These are phyloP conservation scores for Agrochola circellaris DNA, from an alignment of 2,888 invertebrate species.

Conservation along the genomic window DNA sequence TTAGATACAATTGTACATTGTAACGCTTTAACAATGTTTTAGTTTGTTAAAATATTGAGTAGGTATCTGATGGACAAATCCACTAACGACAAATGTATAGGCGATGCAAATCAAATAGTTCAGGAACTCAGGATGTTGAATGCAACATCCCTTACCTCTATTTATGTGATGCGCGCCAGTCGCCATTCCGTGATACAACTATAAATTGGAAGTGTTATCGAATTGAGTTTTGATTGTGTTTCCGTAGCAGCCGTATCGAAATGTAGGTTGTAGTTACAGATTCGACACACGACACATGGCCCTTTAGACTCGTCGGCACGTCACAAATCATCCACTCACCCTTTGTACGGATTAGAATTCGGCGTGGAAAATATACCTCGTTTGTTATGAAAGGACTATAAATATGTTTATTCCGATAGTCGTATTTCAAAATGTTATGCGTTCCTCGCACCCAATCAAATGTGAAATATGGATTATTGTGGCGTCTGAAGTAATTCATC, in stretches of 20 bases:
- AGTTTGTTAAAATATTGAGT: neutral
- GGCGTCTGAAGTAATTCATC: conserved; percentile 49
- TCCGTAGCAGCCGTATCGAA: conserved; percentile 77
- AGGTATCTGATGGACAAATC: neutral
- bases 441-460: conserved; percentile 49
- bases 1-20: neutral
- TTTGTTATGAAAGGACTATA: conserved; percentile 59
- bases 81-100: conserved; percentile 2
- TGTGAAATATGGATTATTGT: conserved; percentile 59
- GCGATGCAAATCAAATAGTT: conserved; percentile 32
- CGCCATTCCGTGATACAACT: conserved; percentile 78
- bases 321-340: conserved; percentile 83
- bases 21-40: neutral
- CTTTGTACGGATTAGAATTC: conserved; percentile 76
- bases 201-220: conserved; percentile 84
- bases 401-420: conserved; percentile 58
- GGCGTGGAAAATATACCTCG: conserved; percentile 64
- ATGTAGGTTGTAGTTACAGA: conserved; percentile 82
- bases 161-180: conserved; percentile 62
- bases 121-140: conserved; percentile 22
- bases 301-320: conserved; percentile 77
- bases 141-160: conserved; percentile 70
- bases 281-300: conserved; percentile 81
- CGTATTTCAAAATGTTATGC: conserved; percentile 50
- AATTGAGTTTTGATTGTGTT: conserved; percentile 87